Evolutionary conservation across 2,113 vertebrate species (phyloP).

Genomic region (Sceloporus undulatus): DNA sequence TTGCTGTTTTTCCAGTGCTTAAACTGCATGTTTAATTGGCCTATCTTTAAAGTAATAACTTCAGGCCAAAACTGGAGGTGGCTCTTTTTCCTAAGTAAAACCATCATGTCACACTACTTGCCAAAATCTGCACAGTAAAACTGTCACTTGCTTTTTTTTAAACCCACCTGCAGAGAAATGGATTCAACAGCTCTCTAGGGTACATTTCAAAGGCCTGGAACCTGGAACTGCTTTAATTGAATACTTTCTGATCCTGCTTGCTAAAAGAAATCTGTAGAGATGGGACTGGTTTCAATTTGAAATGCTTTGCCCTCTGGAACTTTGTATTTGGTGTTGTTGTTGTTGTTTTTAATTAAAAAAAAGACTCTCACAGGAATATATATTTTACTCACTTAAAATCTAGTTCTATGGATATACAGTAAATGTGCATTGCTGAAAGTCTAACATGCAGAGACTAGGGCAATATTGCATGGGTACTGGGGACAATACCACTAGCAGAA

Average conservation of each 20-base stretch:
- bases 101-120: background rate
- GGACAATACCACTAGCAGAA: no score
- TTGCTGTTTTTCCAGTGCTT: background rate
- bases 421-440: conserved; percentile 19
- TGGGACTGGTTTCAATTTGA: background rate
- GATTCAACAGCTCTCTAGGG: conserved; percentile 20
- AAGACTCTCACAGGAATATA: conserved; percentile 2
- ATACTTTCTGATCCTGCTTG: conserved; percentile 24
- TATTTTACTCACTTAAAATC: conserved; percentile 21
- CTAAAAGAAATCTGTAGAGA: conserved; percentile 31
- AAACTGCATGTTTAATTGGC: background rate
- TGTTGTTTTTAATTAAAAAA: background rate
- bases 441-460: conserved; percentile 25
- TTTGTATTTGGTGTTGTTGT: background rate
- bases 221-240: conserved; percentile 53
- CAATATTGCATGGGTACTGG: background rate
- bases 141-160: conserved; percentile 44
- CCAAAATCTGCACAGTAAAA: conserved; percentile 7
- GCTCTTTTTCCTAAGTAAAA: background rate
- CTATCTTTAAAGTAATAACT: background rate
- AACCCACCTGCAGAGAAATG: conserved; percentile 3
- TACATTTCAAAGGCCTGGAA: conserved; percentile 46
- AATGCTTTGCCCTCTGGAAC: conserved; percentile 34
- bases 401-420: conserved; percentile 34
- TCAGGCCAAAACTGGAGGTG: no score